Base-by-base conservation (phyloP, 2,888 invertebrate species). In the Acleris holmiana region DNA sequence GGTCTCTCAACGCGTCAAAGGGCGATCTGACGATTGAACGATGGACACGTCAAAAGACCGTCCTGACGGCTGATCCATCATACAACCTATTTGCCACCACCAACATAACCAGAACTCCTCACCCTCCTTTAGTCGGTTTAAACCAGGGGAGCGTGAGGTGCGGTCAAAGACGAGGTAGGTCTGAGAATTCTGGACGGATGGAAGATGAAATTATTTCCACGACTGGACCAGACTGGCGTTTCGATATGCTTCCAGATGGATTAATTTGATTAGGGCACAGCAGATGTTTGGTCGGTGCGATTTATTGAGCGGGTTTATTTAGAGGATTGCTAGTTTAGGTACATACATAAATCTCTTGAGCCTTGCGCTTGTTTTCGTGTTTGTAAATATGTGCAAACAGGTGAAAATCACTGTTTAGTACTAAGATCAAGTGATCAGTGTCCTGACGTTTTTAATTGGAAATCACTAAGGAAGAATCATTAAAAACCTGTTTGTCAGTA, bases 211-310 rank as follows among this genome's bases (percentile, higher is more conserved):
- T 90, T 88, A 88, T 91, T 89, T 90, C 87, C 88, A 86, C 83
- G 85, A 84, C 84, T 82, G 81, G 85, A 82, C 81, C 83, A 79
- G 78, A 73, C 85, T 91, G 91, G 89, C 91, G 87, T 91, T 92
- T 91, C 91, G 91, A 91, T 92, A 86, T 86, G 86, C 81, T 85
- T 81, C 84, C 84, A 90, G 91, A 92, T 92, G 91, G 91, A 91
- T 92, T 91, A 90, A 91, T 91, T 89, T 90, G 91, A 92, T 92
- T 88, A 91, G 82, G 77, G 83, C 70, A 76, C 81, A 86, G 83
- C 91, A 91, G 90, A 90, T 91, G 91, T 84, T 86, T 58, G 50
- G 51, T 62, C 41, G 46, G 63, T 25, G 53, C 58, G 58, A 64
- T 64, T 59, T 64, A 48, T 54, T 48, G 58, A 48, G 25, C 25